Percentiles rank a stretch among this genome's conserved stretches.
Conservation (phyloP, 2,797 vertebrate species). For the Acropternis orthonyx region DNA sequence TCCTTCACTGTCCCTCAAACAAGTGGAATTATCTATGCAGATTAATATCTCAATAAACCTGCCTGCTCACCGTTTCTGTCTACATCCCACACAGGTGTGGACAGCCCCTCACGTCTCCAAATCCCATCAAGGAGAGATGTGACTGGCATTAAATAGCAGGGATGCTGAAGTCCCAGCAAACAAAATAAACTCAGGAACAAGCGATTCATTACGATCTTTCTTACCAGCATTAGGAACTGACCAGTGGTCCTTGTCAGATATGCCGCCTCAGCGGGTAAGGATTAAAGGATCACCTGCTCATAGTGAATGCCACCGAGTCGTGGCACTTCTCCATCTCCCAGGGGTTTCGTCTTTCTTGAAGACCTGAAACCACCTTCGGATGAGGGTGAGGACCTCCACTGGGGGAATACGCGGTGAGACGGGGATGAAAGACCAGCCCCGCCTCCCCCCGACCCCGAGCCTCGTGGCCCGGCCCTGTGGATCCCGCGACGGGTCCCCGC, state of each 20-base stretch:
- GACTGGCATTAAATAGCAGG: accelerated
- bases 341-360: accelerated
- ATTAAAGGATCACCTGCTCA: neutral
- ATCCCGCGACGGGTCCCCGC: neutral
- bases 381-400: accelerated
- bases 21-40: neutral
- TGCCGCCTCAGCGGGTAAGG: neutral
- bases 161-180: neutral
- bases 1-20: neutral
- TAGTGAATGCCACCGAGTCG: accelerated
- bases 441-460: accelerated
- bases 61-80: neutral
- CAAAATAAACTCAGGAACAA: neutral
- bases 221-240: neutral
- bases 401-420: accelerated
- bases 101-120: neutral
- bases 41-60: neutral
- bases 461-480: accelerated
- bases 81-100: neutral
- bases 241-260: too few species aligned
- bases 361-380: accelerated
- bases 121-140: neutral
- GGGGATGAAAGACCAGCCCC: accelerated
- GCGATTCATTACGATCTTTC: neutral
- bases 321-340: accelerated